Evolutionary conservation across 2,888 invertebrate genomes (phyloP).

Genomic region (Meteorus cinctellus): DNA sequence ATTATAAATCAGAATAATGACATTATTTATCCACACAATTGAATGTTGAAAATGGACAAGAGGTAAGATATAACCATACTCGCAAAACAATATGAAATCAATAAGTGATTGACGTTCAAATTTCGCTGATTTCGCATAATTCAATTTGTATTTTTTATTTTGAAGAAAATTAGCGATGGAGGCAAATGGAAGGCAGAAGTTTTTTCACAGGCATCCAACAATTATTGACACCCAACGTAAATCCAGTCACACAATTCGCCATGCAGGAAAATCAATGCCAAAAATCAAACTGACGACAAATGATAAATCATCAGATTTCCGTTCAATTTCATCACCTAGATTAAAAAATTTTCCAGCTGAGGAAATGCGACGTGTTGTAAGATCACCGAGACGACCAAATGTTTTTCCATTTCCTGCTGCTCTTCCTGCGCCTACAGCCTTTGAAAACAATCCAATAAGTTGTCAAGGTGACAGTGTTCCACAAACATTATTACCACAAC

Average conservation of each 20-base stretch:
- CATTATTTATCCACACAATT: constrained; percentile 8
- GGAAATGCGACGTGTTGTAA: constrained; percentile 54
- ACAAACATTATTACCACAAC: constrained; percentile 17
- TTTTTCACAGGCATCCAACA: constrained; percentile 9
- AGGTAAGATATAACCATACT: constrained; percentile 20
- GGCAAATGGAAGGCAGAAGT: constrained; percentile 28
- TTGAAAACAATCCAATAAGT: constrained; percentile 11
- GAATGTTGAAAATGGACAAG: constrained; percentile 27
- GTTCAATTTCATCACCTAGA: constrained; percentile 55
- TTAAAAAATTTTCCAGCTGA: constrained; percentile 64
- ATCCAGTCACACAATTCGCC: constrained; percentile 1
- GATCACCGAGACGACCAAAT: constrained; percentile 37
- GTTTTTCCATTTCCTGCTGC: not conserved
- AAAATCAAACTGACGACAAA: constrained; percentile 56
- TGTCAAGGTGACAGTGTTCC: constrained; percentile 49
- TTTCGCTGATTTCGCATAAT: not conserved
- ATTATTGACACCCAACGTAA: constrained; percentile 13
- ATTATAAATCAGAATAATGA: not conserved
- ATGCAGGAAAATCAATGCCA: constrained; percentile 35
- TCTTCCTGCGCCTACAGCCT: not conserved
- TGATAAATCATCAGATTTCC: constrained; percentile 47
- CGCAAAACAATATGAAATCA: not conserved
- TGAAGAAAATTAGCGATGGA: constrained; percentile 25
- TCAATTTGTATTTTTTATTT: not conserved
- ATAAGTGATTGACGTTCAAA: too few relatives aligned